Evolutionary conservation across 2,888 invertebrate species (phyloP).

Genomic region (Barypeithes pellucidus): DNA sequence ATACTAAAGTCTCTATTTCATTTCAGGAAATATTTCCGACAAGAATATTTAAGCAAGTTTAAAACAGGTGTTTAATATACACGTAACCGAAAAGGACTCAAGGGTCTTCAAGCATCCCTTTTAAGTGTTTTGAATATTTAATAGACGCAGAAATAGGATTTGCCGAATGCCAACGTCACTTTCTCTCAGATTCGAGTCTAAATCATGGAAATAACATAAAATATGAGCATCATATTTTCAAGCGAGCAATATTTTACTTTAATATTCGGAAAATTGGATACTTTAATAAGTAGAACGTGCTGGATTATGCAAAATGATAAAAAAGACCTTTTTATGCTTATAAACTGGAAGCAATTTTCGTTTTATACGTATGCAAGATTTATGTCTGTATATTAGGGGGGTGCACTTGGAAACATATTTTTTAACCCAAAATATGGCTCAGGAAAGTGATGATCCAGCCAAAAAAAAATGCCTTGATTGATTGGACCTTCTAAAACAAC

Average conservation of each 20-base stretch:
- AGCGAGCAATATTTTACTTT: constrained; percentile 49
- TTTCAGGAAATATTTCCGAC: constrained; percentile 23
- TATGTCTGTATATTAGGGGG: constrained; percentile 12
- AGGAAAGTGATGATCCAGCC: not conserved
- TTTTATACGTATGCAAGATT: constrained; percentile 23
- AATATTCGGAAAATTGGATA: constrained; percentile 49
- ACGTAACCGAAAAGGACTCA: constrained; percentile 43
- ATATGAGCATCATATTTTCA: constrained; percentile 44
- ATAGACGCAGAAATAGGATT: constrained; percentile 58
- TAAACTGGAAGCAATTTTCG: constrained; percentile 17
- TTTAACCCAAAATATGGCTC: not conserved
- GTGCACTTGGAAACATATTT: not conserved
- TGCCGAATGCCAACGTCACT: constrained; percentile 51
- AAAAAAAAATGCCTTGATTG: not conserved
- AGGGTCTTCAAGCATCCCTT: constrained; percentile 65
- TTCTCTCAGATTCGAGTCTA: constrained; percentile 47
- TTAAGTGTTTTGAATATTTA: constrained; percentile 71
- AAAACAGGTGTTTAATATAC: constrained; percentile 51
- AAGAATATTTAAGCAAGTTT: constrained; percentile 41
- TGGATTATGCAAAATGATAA: constrained; percentile 37
- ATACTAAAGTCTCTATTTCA: constrained; percentile 6
- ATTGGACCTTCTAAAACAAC: not conserved
- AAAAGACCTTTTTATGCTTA: constrained; percentile 27
- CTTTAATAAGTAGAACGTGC: constrained; percentile 47
- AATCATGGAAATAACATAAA: constrained; percentile 48